Evolutionary conservation across 2,888 invertebrate species (phyloP), one percentile per base, ranked within the genome.

Genomic region (Drosophila setosimentum): DNA sequence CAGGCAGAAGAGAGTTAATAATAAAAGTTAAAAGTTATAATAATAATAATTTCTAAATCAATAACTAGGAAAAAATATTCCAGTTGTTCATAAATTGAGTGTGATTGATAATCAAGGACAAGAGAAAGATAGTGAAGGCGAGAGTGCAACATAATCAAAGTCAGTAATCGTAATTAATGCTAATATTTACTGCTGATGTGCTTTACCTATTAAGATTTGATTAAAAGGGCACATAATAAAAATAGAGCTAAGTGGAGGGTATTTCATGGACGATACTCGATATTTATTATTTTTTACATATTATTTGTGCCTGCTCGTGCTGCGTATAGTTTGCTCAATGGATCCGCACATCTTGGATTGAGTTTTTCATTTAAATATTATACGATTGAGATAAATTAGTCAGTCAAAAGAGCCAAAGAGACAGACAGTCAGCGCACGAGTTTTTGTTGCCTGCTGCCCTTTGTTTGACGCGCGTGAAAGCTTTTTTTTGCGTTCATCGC

Each of bases 381-480:
- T 67, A 69, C 83, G 81, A 86, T 86, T 86, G 85, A 85, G 85
- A 86, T 87, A 86, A 86, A 87, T 87, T 85, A 82, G 77, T 63
- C 73, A 74, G 59, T 37, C 59, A 60, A 30, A 24, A 60, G 24
- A 24, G 29, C 30, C 29, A 33, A 57, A n/a, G 32, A 54, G 48
- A 53, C 50, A 40, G 29, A 13, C 51, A 42, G 58, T 30, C 40
- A 40, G 55, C 65, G 54, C 40, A 50, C 53, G 45, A 30, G 33
- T 66, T 66, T 35, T 30, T 59, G 51, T 65, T 67, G 40, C 16
- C 30, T 2, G 16, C 18, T 29, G 42, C 18, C 66, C 65, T 76
- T 80, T 83, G 74, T 81, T 75, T 81, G 71, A 37, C 49, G 21
- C 57, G 67, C 68, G 87, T 79, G 85, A 85, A 85, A 85, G 87